Evolutionary conservation across 1,140 invertebrate genomes (phyloP).

Genomic region (Orius insidiosus): DNA sequence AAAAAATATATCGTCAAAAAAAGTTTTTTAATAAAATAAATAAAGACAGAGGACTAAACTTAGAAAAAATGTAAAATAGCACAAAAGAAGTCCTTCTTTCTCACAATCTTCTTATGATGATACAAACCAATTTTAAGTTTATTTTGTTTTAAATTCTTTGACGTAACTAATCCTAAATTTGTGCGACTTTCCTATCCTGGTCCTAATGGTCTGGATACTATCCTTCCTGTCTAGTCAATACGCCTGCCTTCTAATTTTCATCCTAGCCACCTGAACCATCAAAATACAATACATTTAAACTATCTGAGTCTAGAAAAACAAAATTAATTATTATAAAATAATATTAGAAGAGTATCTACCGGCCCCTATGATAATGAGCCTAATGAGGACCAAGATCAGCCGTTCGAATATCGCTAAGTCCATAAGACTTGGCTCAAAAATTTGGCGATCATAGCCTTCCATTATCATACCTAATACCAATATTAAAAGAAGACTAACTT

Average conservation of each 20-base stretch:
- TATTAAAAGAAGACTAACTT: not conserved
- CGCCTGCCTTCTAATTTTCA: conserved; percentile 12
- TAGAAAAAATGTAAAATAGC: too few relatives aligned
- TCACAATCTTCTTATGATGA: too few relatives aligned
- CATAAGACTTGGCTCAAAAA: not conserved
- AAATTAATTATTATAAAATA: not conserved
- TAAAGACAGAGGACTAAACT: too few relatives aligned
- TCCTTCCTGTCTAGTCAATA: conserved; percentile 5
- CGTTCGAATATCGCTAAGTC: too few relatives aligned
- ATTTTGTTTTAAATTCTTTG: too few relatives aligned
- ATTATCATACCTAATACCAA: conserved; percentile 13
- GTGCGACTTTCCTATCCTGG: conserved; percentile 5
- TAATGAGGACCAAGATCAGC: not conserved
- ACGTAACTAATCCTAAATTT: too few relatives aligned
- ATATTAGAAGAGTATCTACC: not conserved
- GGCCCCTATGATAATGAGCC: not conserved
- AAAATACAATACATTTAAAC: conserved; percentile 12
- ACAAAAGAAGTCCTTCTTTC: too few relatives aligned
- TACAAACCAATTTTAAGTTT: too few relatives aligned
- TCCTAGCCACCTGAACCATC: conserved; percentile 14
- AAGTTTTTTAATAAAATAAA: too few relatives aligned
- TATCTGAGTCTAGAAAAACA: conserved; percentile 7
- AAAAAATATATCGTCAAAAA: too few relatives aligned
- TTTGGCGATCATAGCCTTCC: too few relatives aligned
- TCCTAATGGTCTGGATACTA: conserved; percentile 9